Evolutionary conservation across 2,888 invertebrate genomes (phyloP).

Genomic region (Gymnoscelis rufifasciata): DNA sequence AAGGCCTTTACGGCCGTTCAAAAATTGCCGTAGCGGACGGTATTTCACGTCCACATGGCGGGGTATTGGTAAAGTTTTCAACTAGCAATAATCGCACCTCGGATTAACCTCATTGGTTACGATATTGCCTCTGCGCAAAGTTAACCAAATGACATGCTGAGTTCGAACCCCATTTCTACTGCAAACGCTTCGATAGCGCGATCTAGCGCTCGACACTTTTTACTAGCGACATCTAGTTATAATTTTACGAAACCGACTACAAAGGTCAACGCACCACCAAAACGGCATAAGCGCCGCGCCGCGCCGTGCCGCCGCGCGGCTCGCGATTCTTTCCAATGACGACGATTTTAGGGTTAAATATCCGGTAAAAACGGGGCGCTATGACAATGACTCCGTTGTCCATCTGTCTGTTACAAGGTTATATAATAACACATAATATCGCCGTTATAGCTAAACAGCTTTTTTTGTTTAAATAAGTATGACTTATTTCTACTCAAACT

Average conservation of each 20-base stretch:
- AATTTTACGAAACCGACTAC: constrained; percentile 5
- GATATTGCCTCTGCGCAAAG: constrained; percentile 96
- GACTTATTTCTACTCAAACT: too few relatives aligned
- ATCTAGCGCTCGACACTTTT: constrained; percentile 27
- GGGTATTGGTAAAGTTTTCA: constrained; percentile 89
- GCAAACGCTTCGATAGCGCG: constrained; percentile 42
- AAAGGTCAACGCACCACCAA: too few relatives aligned
- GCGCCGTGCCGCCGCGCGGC: too few relatives aligned
- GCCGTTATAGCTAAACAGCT: too few relatives aligned
- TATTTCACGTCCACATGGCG: constrained; percentile 74
- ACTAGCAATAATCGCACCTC: constrained; percentile 95
- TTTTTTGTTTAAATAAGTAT: too few relatives aligned
- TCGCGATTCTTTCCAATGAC: too few relatives aligned
- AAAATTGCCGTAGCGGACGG: constrained; percentile 74
- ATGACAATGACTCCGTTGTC: too few relatives aligned
- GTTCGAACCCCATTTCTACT: neutral
- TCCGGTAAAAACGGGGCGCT: too few relatives aligned
- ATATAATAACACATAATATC: too few relatives aligned
- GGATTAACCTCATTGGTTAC: constrained; percentile 94
- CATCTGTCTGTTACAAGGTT: too few relatives aligned
- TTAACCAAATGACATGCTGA: constrained; percentile 50
- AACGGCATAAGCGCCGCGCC: too few relatives aligned
- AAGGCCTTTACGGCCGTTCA: constrained; percentile 55
- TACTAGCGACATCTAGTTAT: constrained; percentile 52
- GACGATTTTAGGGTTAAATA: too few relatives aligned